Percentiles rank a stretch among this genome's conserved stretches.
These are phyloP conservation scores for Xenops minutus DNA, from an alignment of 2,797 vertebrate species.

Conservation along the genomic window DNA sequence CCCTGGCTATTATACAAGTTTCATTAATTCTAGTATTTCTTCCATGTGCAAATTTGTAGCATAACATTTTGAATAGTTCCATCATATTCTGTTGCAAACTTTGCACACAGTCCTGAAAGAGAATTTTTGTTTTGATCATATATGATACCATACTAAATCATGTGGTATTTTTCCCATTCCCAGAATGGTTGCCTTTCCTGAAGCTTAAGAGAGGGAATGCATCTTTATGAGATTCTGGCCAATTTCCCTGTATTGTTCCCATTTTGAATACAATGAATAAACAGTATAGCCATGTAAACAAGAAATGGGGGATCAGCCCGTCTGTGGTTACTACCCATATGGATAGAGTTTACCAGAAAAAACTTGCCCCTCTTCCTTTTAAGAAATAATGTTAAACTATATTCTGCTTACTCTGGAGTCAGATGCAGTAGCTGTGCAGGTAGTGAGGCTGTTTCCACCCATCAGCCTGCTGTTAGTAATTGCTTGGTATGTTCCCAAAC, in stretches of 20 bases:
- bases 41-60: not conserved
- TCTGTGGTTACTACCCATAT: not conserved
- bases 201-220: not conserved
- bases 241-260: not conserved
- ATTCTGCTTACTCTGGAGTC: not conserved
- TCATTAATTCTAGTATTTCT: not conserved
- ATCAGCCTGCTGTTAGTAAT: not conserved
- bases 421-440: not conserved
- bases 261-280: not conserved
- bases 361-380: not conserved
- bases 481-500: not conserved
- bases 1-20: not conserved
- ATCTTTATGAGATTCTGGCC: not conserved
- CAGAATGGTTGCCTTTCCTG: not conserved
- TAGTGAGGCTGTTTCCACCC: not conserved
- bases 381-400: not conserved
- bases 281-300: fast-evolving
- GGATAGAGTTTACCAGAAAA: not conserved
- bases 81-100: not conserved
- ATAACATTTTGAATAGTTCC: not conserved
- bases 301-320: not conserved
- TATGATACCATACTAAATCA: not conserved
- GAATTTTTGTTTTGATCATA: not conserved
- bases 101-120: not conserved
- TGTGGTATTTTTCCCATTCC: not conserved